Evolutionary conservation across 2,888 invertebrate genomes (phyloP).

Genomic region (Callimorpha dominula): DNA sequence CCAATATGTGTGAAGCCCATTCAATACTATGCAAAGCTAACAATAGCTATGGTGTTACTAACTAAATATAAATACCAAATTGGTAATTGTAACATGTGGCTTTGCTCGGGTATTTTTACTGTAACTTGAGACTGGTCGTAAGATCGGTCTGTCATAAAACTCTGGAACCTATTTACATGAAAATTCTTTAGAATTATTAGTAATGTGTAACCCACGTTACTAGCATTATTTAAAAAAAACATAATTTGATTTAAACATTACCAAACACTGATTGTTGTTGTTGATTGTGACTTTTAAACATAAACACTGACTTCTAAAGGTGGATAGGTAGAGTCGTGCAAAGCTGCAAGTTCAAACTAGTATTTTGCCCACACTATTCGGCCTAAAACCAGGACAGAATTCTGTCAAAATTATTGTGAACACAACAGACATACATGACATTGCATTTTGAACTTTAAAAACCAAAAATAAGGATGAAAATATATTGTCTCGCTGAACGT

Average conservation of each 20-base stretch:
- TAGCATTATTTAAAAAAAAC: too few relatives aligned
- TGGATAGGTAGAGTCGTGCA: not conserved
- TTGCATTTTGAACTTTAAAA: conserved; percentile 19
- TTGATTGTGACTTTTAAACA: too few relatives aligned
- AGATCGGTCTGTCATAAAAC: not conserved
- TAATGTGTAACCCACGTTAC: too few relatives aligned
- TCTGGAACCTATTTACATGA: not conserved
- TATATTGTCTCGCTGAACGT: conserved; percentile 12
- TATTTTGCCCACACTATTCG: not conserved
- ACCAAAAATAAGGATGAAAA: conserved; percentile 3
- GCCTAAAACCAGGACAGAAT: not conserved
- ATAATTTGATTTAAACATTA: not conserved
- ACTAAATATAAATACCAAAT: not conserved
- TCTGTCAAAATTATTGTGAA: not conserved
- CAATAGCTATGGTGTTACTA: conserved; percentile 6
- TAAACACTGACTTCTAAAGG: not conserved
- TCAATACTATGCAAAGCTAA: conserved; percentile 2
- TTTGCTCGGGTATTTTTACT: not conserved
- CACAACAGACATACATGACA: conserved; percentile 4
- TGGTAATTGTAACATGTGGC: not conserved
- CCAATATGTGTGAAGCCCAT: not conserved
- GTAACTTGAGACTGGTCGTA: not conserved
- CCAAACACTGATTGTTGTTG: not conserved
- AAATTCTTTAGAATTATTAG: too few relatives aligned
- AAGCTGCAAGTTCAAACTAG: not conserved